These are phyloP conservation scores for Perccottus glenii DNA, from an alignment of 2,113 vertebrate species.

Conservation along the genomic window DNA sequence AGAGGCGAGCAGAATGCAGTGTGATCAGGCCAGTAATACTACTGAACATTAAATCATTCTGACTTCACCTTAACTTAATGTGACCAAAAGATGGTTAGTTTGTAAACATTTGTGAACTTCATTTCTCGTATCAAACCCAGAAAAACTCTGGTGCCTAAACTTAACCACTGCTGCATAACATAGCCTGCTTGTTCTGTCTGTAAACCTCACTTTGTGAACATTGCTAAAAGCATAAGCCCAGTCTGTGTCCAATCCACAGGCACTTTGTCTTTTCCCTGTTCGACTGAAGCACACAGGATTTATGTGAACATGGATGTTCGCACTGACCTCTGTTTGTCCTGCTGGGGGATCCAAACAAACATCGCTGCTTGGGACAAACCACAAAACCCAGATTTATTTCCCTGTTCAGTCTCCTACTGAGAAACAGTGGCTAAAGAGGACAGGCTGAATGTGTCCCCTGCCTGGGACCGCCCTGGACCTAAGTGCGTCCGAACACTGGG, in stretches of 20 bases:
- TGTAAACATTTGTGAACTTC: too few species aligned
- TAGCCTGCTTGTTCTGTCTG: conserved; percentile 58
- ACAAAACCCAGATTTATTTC: conserved; percentile 32
- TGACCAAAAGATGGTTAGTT: too few species aligned
- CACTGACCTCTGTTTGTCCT: conserved; percentile 61
- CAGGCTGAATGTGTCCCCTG: conserved; percentile 29
- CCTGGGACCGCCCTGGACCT: conserved; percentile 44
- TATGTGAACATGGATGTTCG: conserved; percentile 6
- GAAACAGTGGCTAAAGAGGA: conserved; percentile 44
- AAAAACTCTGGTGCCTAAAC: too few species aligned
- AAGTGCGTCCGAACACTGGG: conserved; percentile 65
- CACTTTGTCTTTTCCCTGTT: conserved; percentile 9
- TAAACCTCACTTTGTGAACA: conserved; percentile 43
- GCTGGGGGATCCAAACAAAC: conserved; percentile 61
- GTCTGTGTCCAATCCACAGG: conserved; percentile 12
- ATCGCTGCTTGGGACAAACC: conserved; percentile 40
- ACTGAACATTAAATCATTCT: too few species aligned
- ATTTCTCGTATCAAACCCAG: too few species aligned
- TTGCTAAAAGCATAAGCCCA: conserved; percentile 45
- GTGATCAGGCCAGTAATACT: too few species aligned
- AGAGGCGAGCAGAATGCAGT: too few species aligned
- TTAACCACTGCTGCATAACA: neutral
- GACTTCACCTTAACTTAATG: too few species aligned
- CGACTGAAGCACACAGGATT: conserved; percentile 10
- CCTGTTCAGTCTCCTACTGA: conserved; percentile 41